Evolutionary conservation across 2,113 vertebrate genomes (phyloP), one percentile per base, ranked within the genome.

Genomic region (Rattus rattus): DNA sequence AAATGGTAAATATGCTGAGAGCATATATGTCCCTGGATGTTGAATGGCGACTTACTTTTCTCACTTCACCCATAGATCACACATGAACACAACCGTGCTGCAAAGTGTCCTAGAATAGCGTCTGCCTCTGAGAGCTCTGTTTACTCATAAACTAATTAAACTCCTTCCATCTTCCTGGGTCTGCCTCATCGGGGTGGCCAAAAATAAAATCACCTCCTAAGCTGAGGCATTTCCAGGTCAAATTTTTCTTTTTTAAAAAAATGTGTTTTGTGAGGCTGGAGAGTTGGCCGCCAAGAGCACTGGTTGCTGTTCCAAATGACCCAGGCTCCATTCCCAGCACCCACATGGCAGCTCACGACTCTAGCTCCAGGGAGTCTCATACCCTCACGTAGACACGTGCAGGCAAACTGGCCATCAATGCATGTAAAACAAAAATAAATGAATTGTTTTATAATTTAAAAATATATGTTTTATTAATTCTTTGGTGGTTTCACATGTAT

Each of bases 201-300:
- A 97, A 79, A 79, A 69, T 96, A 79, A 83, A 95, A 63, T 26
- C 33, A n/a, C 28, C 93, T 88, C 94, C 76, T 87, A 14, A 96
- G 83, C 19, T 76, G 28, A 67, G 79, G 36, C 69, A 92, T 92
- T 94, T 88, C 52, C 73, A 89, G 28, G 61, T 73, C 88, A 79
- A 91, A 94, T 30, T 89, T 89, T 47, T 81, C 39, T 17, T 47
- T 65, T 63, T 81, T 24, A 1, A 54, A n/a, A 39, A 39, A 22
- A 28, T 28, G 13, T 69, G 67, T 33, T 69, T 69, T 69, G 6
- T 69, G 30, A 16, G 67, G 13, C 26, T 28, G 26, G 26, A 65
- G 63, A 28, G 8, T 28, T 65, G 63, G 63, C 13, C 14, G 67
- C 30, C 33, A 5, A 69, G 67, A 69, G 30, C 30, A 33, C 67